Base-by-base conservation (phyloP, 2,113 vertebrate genomes). In the Rhineura floridana region DNA sequence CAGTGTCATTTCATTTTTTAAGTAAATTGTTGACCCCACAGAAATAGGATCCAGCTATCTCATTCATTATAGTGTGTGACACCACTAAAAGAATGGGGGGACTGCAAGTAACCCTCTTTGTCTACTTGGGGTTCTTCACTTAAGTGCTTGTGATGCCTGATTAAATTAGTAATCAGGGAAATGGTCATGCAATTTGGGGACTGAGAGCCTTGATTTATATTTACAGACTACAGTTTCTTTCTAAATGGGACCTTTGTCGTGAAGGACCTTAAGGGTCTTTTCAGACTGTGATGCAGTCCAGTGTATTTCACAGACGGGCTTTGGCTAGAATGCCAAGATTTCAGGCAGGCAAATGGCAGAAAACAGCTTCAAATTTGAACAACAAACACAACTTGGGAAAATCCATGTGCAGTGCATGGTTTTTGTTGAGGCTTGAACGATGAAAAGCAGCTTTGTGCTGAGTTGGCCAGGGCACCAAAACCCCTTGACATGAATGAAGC, bases 151-250 rank as follows among this genome's bases (percentile, higher is more conserved):
- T 88, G 83, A 90, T 95, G 91, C 86, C 93, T 96, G 95, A 96
- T 96, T 96, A 94, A 96, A 95, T 97, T 96, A 95, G 93, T 90
- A 94, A 96, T 95, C 96, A 97, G 93, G 93, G 87, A 95, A 92
- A 92, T 87, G 94, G 95, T 95, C 94, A 89, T 94, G 95, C 96
- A 94, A 50, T 94, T 95, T 96, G 93, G 90, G 95, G 96, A 96
- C 95, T 96, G 93, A 96, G 95, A 95, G 94, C 90, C 94, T 96
- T 96, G 95, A 96, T 96, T 96, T 97, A 95, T 96, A 95, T 95
- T 96, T 96, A 94, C 92, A 96, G 95, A 96, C 95, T 95, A 91
- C 86, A 94, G 89, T 95, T 96, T 97, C 93, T 96, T 94, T 96
- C 94, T 96, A 95, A 97, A 96, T 96, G 90, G 91, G 70, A 80